Percentiles rank a stretch among this genome's conserved stretches.
Evolutionary conservation across 2,888 invertebrate genomes (phyloP).

Genomic region (Temnothorax unifasciatus): DNA sequence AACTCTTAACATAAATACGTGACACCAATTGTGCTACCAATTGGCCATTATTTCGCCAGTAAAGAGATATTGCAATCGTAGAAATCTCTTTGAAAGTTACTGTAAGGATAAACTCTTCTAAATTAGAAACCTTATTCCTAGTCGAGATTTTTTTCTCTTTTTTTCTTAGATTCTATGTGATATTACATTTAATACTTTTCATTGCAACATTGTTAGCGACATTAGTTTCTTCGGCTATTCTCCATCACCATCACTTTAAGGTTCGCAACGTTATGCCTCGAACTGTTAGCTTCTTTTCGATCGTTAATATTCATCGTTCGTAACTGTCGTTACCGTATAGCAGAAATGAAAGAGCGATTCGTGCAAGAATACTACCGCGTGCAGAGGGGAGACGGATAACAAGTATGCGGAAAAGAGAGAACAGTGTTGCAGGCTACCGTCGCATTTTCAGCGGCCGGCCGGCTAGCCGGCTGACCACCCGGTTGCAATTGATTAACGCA

Average conservation of each 20-base stretch:
- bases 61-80: background rate
- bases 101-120: background rate
- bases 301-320: conserved; percentile 68
- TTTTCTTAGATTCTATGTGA: background rate
- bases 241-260: background rate
- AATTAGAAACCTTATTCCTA: background rate
- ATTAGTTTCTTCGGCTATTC: background rate
- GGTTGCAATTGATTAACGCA: conserved; percentile 83
- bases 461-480: conserved; percentile 62
- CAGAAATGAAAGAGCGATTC: conserved; percentile 42
- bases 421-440: conserved; percentile 34
- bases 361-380: conserved; percentile 2
- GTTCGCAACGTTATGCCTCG: conserved; percentile 17
- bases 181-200: background rate
- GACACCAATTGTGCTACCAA: background rate
- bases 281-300: conserved; percentile 37
- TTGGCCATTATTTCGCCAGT: background rate
- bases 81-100: background rate
- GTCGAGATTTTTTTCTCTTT: background rate
- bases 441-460: conserved; percentile 61
- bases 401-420: conserved; percentile 28
- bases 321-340: conserved; percentile 36
- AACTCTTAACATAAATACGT: conserved; percentile 2
- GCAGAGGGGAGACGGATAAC: conserved; percentile 50
- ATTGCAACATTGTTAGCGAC: background rate